phyloP scores from a whole-genome alignment of 2,797 vertebrate genomes.

The Remorina albescens region DNA sequence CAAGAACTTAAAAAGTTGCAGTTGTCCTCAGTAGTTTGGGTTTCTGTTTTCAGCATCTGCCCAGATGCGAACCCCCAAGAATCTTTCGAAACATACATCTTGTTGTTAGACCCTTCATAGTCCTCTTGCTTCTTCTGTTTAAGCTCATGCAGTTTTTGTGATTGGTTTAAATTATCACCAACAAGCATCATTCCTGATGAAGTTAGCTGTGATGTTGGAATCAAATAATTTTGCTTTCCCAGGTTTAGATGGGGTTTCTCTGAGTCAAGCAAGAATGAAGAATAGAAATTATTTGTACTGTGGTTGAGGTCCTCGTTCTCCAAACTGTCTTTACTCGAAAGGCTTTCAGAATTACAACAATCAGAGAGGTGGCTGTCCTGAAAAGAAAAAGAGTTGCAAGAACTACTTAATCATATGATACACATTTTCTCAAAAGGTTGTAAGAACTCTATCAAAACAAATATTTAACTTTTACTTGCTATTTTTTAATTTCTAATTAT shows the following conservation, averaged over 20 bases:
- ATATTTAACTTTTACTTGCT: neutral
- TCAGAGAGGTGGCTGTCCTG: constrained; percentile 86
- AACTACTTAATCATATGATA: constrained; percentile 12
- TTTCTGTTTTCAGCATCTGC: constrained; percentile 36
- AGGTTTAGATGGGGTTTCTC: constrained; percentile 61
- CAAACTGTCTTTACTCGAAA: constrained; percentile 92
- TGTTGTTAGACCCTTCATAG: constrained; percentile 31
- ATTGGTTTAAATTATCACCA: constrained; percentile 48
- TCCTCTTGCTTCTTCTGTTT: constrained; percentile 41
- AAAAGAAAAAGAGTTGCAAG: constrained; percentile 41
- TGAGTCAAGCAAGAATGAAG: constrained; percentile 62
- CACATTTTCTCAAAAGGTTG: neutral
- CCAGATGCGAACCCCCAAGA: constrained; percentile 54
- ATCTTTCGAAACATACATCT: constrained; percentile 52
- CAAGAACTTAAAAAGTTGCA: constrained; percentile 52
- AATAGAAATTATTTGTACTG: constrained; percentile 56
- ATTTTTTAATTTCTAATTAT: no score
- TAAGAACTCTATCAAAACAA: neutral
- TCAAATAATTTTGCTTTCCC: constrained; percentile 58
- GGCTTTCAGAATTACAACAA: constrained; percentile 85
- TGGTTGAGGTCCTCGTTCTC: constrained; percentile 84
- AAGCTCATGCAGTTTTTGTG: constrained; percentile 34
- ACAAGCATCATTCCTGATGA: constrained; percentile 72
- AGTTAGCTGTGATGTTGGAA: constrained; percentile 57
- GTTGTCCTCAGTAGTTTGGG: constrained; percentile 30